phyloP scores from a whole-genome alignment of 2,797 vertebrate species.

The Danio aesculapii region DNA sequence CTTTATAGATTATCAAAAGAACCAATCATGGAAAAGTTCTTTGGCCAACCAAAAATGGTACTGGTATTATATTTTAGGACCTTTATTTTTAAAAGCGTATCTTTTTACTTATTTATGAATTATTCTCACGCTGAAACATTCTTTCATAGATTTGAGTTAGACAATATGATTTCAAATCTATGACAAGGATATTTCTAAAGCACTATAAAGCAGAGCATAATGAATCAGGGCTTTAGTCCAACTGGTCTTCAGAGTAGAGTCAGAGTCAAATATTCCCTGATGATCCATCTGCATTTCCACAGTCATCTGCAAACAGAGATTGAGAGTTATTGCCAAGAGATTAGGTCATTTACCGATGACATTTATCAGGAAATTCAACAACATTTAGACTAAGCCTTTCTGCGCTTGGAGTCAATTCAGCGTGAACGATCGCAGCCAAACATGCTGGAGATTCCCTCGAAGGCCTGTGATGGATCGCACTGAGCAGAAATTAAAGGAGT shows the following conservation, averaged over 20 bases:
- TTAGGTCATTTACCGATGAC: slow-evolving; percentile 27
- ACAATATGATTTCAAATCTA: too few species aligned
- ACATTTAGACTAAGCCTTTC: slow-evolving; percentile 19
- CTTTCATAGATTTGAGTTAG: too few species aligned
- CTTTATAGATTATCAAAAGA: too few species aligned
- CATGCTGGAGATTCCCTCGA: slow-evolving; percentile 39
- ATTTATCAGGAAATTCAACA: slow-evolving; percentile 26
- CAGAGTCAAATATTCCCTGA: neutral
- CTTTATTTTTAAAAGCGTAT: too few species aligned
- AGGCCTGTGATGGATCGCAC: slow-evolving; percentile 28
- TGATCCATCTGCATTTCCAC: neutral
- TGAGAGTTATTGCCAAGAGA: neutral
- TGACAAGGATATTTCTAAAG: neutral
- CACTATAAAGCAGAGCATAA: neutral
- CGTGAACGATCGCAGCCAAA: neutral
- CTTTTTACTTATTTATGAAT: too few species aligned
- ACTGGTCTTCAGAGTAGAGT: neutral
- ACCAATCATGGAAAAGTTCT: too few species aligned
- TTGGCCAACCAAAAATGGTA: too few species aligned
- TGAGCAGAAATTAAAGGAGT: slow-evolving; percentile 34
- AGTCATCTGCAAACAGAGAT: slow-evolving; percentile 23
- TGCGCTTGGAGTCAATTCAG: slow-evolving; percentile 6
- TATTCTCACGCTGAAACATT: too few species aligned
- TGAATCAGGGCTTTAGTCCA: neutral
- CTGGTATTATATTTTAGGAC: too few species aligned